Evolutionary conservation across 2,797 vertebrate species (phyloP).

Genomic region (Arnoldichthys spilopterus): DNA sequence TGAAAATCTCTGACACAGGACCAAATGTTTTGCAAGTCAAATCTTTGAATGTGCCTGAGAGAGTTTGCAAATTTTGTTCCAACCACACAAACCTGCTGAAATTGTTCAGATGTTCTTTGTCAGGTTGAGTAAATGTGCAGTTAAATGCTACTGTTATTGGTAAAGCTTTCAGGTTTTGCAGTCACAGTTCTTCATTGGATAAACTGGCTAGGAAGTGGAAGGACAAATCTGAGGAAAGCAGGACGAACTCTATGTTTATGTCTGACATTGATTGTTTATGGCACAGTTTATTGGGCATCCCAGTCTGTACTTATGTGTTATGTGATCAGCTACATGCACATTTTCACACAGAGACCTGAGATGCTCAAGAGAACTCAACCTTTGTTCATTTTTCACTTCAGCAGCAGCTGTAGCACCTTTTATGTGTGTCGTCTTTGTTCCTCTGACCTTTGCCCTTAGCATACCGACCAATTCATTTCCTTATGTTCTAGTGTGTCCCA

Average conservation of each 20-base stretch:
- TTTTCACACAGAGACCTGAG: background rate
- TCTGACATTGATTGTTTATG: background rate
- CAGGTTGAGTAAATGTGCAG: too few species aligned
- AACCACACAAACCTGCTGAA: background rate
- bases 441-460: constrained; percentile 6
- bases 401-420: background rate
- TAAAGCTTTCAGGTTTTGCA: background rate
- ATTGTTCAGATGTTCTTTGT: background rate
- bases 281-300: background rate
- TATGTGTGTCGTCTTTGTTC: constrained; percentile 1
- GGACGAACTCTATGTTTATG: background rate
- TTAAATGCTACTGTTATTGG: too few species aligned
- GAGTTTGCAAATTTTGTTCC: constrained; percentile 1
- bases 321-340: background rate
- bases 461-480: background rate
- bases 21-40: constrained; percentile 36
- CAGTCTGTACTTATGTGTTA: background rate
- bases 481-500: background rate
- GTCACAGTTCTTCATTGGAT: background rate
- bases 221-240: background rate
- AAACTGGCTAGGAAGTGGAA: background rate
- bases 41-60: background rate
- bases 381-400: background rate
- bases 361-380: background rate
- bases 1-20: background rate